phyloP scores from a whole-genome alignment of 2,797 vertebrate genomes.

The Microctenopoma lineatum region DNA sequence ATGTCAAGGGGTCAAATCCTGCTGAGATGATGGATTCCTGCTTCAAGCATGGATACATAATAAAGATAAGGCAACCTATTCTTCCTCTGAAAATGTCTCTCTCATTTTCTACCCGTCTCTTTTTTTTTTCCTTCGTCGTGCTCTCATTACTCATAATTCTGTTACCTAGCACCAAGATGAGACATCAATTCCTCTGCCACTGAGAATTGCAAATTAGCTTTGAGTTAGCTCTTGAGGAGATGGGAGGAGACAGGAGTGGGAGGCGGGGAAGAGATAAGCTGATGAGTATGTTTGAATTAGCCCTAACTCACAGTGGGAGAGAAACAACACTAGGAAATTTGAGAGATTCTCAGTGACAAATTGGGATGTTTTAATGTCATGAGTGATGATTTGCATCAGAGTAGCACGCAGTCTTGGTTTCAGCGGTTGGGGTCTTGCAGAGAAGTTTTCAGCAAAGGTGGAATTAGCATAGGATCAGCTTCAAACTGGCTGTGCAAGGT shows the following conservation, averaged over 20 bases:
- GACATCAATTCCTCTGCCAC: slow-evolving; percentile 73
- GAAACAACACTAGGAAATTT: slow-evolving; percentile 55
- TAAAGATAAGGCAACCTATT: slow-evolving; percentile 51
- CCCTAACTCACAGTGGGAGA: slow-evolving; percentile 52
- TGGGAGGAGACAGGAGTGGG: slow-evolving; percentile 76
- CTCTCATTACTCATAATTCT: slow-evolving; percentile 74
- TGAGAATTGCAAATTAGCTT: slow-evolving; percentile 81
- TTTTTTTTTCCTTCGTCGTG: slow-evolving; percentile 33
- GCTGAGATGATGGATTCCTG: slow-evolving; percentile 27
- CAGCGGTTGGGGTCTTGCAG: slow-evolving; percentile 18
- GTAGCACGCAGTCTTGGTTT: slow-evolving; percentile 36
- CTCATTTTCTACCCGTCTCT: slow-evolving; percentile 19
- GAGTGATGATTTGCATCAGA: slow-evolving; percentile 53
- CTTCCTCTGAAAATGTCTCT: slow-evolving; percentile 40
- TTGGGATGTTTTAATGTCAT: slow-evolving; percentile 55
- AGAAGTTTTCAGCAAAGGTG: slow-evolving; percentile 34
- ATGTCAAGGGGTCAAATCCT: slow-evolving; percentile 33
- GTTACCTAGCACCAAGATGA: slow-evolving; percentile 77
- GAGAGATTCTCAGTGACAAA: slow-evolving; percentile 67
- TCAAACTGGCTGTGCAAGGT: slow-evolving; percentile 51
- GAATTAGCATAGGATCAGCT: slow-evolving; percentile 48
- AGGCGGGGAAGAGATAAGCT: slow-evolving; percentile 74
- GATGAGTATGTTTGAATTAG: slow-evolving; percentile 76
- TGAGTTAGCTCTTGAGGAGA: slow-evolving; percentile 77
- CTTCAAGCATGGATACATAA: slow-evolving; percentile 51